A percentile compares a stretch with the other conserved stretches of the same genome.
Conservation (phyloP, 2,888 invertebrate genomes). For the Mantis religiosa region DNA sequence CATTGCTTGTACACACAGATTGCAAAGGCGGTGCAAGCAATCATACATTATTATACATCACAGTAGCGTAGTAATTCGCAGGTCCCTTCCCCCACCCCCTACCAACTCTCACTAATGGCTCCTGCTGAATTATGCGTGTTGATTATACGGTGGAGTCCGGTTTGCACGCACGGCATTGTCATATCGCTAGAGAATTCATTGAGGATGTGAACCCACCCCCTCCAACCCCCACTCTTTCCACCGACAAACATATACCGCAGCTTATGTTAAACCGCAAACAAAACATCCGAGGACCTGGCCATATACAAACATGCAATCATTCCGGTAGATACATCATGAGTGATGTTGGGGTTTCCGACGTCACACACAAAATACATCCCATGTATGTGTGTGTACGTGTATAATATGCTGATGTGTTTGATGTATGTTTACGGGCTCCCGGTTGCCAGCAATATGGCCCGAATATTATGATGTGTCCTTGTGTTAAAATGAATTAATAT, state of each 20-base stretch:
- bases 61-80: background rate
- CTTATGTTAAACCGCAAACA: background rate
- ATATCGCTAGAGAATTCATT: conserved; percentile 20
- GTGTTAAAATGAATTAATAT: conserved; percentile 17
- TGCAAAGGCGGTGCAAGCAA: background rate
- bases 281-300: conserved; percentile 10
- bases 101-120: background rate
- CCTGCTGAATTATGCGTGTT: conserved; percentile 19
- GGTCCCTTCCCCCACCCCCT: background rate
- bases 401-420: conserved; percentile 20
- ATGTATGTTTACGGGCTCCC: conserved; percentile 20
- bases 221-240: background rate
- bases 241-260: background rate
- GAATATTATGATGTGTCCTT: background rate
- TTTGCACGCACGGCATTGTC: conserved; percentile 22
- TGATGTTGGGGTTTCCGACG: conserved; percentile 21
- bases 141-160: conserved; percentile 20
- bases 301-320: conserved; percentile 21
- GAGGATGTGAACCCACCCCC: conserved; percentile 7
- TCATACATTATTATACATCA: background rate
- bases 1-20: background rate
- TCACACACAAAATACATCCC: conserved; percentile 10
- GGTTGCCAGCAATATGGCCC: conserved; percentile 8
- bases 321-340: conserved; percentile 22
- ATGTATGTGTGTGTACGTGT: conserved; percentile 1